phyloP scores from a whole-genome alignment of 1,140 invertebrate species.

The Drosophila elegans region DNA sequence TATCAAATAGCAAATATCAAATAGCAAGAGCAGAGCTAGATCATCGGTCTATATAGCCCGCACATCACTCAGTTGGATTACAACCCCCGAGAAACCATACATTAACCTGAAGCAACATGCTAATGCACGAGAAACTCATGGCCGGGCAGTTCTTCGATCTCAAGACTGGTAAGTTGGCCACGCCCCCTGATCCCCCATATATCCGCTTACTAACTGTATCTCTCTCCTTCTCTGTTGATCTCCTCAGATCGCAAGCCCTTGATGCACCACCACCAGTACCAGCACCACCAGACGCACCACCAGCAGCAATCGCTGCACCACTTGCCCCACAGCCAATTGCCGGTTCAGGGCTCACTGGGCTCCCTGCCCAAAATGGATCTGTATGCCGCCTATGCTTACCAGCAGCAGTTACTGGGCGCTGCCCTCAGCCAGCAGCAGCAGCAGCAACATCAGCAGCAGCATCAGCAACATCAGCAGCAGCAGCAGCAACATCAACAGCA shows the following conservation, averaged over 20 bases:
- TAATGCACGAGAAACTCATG: slow-evolving; percentile 83
- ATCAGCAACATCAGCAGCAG: slow-evolving; percentile 23
- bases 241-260: slow-evolving; percentile 68
- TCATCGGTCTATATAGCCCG: slow-evolving; percentile 7
- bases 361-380: slow-evolving; percentile 77
- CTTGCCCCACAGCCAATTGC: slow-evolving; percentile 45
- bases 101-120: slow-evolving; percentile 41
- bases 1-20: too few species aligned
- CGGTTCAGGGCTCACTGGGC: slow-evolving; percentile 24
- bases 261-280: slow-evolving; percentile 68
- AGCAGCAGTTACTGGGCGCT: slow-evolving; percentile 71
- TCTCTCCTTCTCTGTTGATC: background rate
- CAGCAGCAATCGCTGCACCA: slow-evolving; percentile 33
- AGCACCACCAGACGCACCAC: slow-evolving; percentile 55
- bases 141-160: slow-evolving; percentile 80
- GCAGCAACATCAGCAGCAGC: slow-evolving; percentile 57
- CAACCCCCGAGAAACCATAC: background rate
- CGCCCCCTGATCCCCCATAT: slow-evolving; percentile 1
- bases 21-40: slow-evolving; percentile 2
- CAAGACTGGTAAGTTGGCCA: slow-evolving; percentile 77
- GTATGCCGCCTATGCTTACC: slow-evolving; percentile 80
- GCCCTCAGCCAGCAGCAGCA: slow-evolving; percentile 58
- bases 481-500: slow-evolving; percentile 12
- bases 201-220: background rate
- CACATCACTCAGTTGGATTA: slow-evolving; percentile 54